Conservation (phyloP, 1,140 invertebrate genomes). For the Lasioglossum albipes region DNA sequence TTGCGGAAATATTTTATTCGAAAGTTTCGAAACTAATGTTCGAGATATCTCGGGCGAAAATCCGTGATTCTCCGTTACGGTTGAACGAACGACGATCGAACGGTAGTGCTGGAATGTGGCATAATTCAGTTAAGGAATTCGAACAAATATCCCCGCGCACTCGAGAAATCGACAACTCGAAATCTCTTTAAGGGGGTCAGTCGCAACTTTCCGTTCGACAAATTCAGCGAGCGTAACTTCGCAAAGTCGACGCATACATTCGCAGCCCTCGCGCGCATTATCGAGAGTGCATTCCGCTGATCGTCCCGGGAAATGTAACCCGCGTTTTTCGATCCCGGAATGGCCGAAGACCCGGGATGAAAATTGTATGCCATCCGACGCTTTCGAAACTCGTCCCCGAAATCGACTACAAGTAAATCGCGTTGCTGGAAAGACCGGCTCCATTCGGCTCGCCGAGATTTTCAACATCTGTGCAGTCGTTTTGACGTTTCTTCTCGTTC, state of each 20-base stretch:
- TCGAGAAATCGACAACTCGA: not conserved
- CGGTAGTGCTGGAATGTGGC: too few species aligned
- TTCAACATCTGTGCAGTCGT: not conserved
- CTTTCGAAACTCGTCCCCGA: not conserved
- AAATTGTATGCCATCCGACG: not conserved
- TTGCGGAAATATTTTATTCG: too few species aligned
- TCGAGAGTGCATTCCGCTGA: slow-evolving; percentile 32
- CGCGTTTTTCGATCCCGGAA: not conserved
- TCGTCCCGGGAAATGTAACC: not conserved
- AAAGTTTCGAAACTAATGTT: too few species aligned
- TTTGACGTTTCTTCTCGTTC: not conserved
- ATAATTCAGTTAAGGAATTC: not conserved
- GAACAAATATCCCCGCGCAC: not conserved
- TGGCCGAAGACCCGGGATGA: not conserved
- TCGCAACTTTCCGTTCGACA: not conserved
- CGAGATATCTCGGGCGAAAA: too few species aligned
- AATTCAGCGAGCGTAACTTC: not conserved
- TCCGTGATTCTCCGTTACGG: too few species aligned
- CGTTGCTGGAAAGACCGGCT: not conserved
- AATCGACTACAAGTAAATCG: not conserved
- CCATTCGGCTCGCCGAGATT: not conserved
- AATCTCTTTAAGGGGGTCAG: not conserved
- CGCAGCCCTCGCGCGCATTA: slow-evolving; percentile 12
- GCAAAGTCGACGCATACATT: slow-evolving; percentile 13
- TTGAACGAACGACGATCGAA: too few species aligned